Conservation (phyloP, 2,797 vertebrate species). For the Eospalax fontanierii region DNA sequence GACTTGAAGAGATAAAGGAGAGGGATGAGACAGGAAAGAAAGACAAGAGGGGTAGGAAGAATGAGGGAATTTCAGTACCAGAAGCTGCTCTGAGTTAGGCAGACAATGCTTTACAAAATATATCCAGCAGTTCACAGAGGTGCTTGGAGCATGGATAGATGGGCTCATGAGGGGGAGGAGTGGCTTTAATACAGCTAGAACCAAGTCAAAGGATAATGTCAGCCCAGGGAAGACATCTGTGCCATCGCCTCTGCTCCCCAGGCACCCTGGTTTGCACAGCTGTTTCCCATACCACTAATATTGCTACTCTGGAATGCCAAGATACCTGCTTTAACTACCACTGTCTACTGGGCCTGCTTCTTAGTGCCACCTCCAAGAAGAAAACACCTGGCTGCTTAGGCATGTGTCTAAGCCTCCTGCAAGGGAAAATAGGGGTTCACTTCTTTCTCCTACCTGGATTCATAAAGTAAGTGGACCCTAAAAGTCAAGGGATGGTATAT, state of each 20-base stretch:
- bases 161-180: not conserved
- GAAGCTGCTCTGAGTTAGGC: not conserved
- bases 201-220: not conserved
- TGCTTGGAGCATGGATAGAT: not conserved
- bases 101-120: not conserved
- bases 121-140: not conserved
- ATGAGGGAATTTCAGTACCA: not conserved
- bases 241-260: not conserved
- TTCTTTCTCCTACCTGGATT: not conserved
- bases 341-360: not conserved
- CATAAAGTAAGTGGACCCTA: not conserved
- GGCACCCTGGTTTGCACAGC: not conserved
- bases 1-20: not conserved
- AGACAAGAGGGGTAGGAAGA: not conserved
- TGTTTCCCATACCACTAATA: not conserved
- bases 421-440: not conserved
- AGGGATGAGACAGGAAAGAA: not conserved
- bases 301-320: not conserved
- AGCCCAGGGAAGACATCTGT: not conserved
- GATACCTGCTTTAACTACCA: not conserved
- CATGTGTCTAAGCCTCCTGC: not conserved
- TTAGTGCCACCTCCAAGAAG: not conserved
- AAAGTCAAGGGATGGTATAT: not conserved
- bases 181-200: not conserved
- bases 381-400: not conserved